Evolutionary conservation across 2,113 vertebrate species (phyloP).

Genomic region (Neodontobutis hainanensis): DNA sequence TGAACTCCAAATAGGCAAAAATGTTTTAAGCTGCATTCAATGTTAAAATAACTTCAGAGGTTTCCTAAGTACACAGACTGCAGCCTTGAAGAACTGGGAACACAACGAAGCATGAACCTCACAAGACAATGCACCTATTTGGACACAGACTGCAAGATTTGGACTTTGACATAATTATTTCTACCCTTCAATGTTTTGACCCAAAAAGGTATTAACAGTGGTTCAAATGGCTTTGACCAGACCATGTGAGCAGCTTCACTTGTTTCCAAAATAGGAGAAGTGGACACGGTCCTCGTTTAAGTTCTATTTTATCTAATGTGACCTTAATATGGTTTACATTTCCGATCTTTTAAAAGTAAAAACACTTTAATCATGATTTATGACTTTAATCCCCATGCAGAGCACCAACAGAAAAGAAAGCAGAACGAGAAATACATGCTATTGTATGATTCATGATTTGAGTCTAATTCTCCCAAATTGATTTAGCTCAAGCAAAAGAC

Average conservation of each 20-base stretch:
- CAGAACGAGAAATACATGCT: slow-evolving; percentile 1
- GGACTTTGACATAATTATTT: slow-evolving; percentile 9
- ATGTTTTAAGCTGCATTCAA: no score
- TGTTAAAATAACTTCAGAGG: neutral
- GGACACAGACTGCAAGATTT: slow-evolving; percentile 13
- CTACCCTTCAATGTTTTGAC: slow-evolving; percentile 32
- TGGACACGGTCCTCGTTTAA: neutral
- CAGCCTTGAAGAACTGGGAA: neutral
- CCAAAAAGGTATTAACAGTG: slow-evolving; percentile 57
- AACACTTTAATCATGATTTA: slow-evolving; percentile 38
- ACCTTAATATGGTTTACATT: slow-evolving; percentile 55
- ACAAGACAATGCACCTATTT: slow-evolving; percentile 11
- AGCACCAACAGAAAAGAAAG: slow-evolving; percentile 3
- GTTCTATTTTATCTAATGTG: slow-evolving; percentile 39
- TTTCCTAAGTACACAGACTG: neutral
- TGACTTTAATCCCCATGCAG: slow-evolving; percentile 42
- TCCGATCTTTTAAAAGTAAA: slow-evolving; percentile 28
- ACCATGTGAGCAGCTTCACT: slow-evolving; percentile 36
- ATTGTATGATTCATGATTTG: slow-evolving; percentile 53
- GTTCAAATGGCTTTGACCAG: slow-evolving; percentile 30
- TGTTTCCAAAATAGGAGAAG: slow-evolving; percentile 54
- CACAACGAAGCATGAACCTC: neutral
- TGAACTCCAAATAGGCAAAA: no score
- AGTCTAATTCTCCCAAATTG: slow-evolving; percentile 50
- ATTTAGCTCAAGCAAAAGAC: slow-evolving; percentile 43